Conservation (phyloP, 2,888 invertebrate genomes). For the Drosophila merina region DNA sequence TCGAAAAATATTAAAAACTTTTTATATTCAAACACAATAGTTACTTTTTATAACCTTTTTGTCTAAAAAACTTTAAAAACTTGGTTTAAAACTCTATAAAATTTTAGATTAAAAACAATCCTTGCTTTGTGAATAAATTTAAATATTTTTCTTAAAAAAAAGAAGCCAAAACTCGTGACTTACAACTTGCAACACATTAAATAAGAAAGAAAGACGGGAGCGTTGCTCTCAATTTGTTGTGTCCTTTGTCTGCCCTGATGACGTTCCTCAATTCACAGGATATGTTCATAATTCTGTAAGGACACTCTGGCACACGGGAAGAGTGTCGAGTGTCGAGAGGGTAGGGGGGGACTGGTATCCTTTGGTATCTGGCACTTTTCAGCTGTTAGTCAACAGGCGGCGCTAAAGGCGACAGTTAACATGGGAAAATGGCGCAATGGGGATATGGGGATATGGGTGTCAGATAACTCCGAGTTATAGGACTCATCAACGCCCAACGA, state of each 20-base stretch:
- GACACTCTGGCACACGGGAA: slow-evolving; percentile 48
- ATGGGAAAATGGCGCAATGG: slow-evolving; percentile 27
- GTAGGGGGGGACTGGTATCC: neutral
- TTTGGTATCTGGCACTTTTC: slow-evolving; percentile 3
- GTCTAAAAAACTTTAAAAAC: too few relatives aligned
- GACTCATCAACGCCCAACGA: slow-evolving; percentile 31
- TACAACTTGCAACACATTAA: neutral
- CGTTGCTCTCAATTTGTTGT: slow-evolving; percentile 71
- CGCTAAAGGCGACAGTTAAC: slow-evolving; percentile 38
- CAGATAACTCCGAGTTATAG: slow-evolving; percentile 25
- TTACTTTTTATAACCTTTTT: too few relatives aligned
- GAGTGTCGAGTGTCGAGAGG: too few relatives aligned
- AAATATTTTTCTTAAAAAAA: neutral
- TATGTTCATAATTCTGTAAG: slow-evolving; percentile 72
- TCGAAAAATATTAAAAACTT: too few relatives aligned
- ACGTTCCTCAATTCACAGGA: slow-evolving; percentile 73
- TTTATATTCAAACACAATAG: too few relatives aligned
- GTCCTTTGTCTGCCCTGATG: slow-evolving; percentile 73
- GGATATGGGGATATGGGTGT: neutral
- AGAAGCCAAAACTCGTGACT: neutral
- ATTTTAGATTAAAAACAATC: too few relatives aligned
- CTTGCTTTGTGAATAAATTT: neutral
- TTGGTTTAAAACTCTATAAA: too few relatives aligned
- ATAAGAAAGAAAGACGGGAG: neutral
- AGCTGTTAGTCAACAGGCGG: slow-evolving; percentile 29